Conservation (phyloP, 2,113 vertebrate species). For the Natator depressus region DNA sequence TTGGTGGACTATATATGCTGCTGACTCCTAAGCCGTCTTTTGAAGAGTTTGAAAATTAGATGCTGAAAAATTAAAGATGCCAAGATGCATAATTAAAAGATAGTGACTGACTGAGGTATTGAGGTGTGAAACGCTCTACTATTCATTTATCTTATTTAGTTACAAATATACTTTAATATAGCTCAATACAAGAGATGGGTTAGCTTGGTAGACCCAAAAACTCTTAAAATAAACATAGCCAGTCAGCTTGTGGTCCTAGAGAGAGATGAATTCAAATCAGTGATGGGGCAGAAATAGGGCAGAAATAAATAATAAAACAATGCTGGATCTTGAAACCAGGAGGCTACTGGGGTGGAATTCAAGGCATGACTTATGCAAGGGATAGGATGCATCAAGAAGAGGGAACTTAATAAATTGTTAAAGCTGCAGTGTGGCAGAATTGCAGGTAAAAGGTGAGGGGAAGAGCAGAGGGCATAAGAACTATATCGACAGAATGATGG, state of each 20-base stretch:
- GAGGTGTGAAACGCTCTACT: constrained; percentile 1
- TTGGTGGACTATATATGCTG: not conserved
- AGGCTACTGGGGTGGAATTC: not conserved
- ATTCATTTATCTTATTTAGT: constrained; percentile 14
- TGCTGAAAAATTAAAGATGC: constrained; percentile 9
- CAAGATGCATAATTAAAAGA: constrained; percentile 40
- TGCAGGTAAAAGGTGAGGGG: not conserved
- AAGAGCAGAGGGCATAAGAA: not conserved
- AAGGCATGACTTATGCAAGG: not conserved
- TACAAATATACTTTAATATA: constrained; percentile 25
- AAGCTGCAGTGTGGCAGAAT: not conserved
- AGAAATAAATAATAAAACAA: not conserved
- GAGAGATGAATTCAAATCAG: not conserved
- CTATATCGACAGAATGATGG: not conserved
- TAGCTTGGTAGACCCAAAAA: not conserved
- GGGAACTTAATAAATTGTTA: not conserved
- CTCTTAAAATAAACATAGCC: not conserved
- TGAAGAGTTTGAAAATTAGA: constrained; percentile 20
- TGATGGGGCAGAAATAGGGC: too few species aligned
- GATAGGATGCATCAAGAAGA: not conserved
- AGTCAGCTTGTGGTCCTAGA: not conserved
- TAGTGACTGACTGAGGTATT: constrained; percentile 21
- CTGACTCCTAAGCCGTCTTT: not conserved
- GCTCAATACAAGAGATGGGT: not conserved
- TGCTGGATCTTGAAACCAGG: not conserved